Conservation (phyloP, 2,113 vertebrate species). For the Murina feae region DNA sequence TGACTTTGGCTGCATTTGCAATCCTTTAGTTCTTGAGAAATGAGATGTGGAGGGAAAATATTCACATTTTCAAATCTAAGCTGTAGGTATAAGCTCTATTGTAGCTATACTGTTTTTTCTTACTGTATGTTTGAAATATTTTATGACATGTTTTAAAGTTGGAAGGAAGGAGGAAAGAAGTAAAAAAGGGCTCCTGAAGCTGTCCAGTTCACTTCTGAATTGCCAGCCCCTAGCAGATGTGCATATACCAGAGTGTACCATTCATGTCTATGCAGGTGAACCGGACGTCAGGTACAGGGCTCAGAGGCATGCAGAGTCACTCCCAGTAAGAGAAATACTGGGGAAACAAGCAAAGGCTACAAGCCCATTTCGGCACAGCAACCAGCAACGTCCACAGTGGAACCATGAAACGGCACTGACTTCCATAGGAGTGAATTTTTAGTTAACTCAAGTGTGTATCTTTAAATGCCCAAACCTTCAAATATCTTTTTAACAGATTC, state of each 20-base stretch:
- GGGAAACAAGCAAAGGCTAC: background rate
- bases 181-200: no score
- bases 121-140: background rate
- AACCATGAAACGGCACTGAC: rapidly evolving
- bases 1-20: background rate
- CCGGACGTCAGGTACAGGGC: background rate
- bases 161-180: background rate
- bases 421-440: rapidly evolving
- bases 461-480: background rate
- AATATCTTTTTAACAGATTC: background rate
- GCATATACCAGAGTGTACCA: background rate
- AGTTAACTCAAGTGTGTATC: background rate
- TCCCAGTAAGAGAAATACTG: background rate
- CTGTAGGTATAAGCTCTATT: background rate
- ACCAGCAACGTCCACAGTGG: rapidly evolving
- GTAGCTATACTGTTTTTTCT: background rate
- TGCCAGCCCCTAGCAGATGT: background rate
- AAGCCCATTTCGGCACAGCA: background rate
- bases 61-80: background rate
- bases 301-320: background rate
- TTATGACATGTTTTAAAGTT: background rate
- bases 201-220: no score
- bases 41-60: background rate
- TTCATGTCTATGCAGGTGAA: background rate
- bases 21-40: background rate